Evolutionary conservation across 2,888 invertebrate genomes (phyloP).

Genomic region (Lingula anatina): DNA sequence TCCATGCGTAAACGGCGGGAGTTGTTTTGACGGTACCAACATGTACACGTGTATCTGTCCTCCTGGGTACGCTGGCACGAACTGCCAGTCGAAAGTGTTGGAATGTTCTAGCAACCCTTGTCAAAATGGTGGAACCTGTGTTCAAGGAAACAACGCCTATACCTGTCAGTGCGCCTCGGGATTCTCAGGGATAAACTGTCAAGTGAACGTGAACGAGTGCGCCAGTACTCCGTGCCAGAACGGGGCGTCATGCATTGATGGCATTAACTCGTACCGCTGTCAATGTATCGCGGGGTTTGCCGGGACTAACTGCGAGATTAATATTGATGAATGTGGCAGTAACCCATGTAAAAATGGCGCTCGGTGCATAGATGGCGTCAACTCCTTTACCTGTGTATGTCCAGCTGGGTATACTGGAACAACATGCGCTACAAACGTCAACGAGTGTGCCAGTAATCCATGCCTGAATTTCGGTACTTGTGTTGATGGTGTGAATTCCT

Average conservation of each 20-base stretch:
- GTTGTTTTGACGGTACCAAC: too few relatives aligned
- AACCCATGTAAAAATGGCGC: slow-evolving; percentile 14
- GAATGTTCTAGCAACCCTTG: too few relatives aligned
- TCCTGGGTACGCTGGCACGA: too few relatives aligned
- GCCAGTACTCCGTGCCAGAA: slow-evolving; percentile 56
- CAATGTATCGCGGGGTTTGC: slow-evolving; percentile 31
- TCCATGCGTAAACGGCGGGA: too few relatives aligned
- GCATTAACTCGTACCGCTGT: slow-evolving; percentile 10
- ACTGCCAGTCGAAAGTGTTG: too few relatives aligned
- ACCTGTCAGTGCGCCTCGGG: slow-evolving; percentile 77
- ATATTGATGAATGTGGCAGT: slow-evolving; percentile 7
- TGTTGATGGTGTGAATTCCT: slow-evolving; percentile 10
- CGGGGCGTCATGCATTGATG: slow-evolving; percentile 18
- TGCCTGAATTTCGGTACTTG: slow-evolving; percentile 12
- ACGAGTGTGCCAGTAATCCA: slow-evolving; percentile 10
- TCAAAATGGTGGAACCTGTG: too few relatives aligned
- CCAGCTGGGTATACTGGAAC: slow-evolving; percentile 6
- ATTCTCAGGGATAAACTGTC: slow-evolving; percentile 72
- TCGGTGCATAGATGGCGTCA: slow-evolving; percentile 6
- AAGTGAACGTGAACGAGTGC: slow-evolving; percentile 52
- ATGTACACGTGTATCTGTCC: too few relatives aligned
- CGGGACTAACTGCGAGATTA: slow-evolving; percentile 5
- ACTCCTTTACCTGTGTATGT: slow-evolving; percentile 10
- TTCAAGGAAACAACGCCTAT: too few relatives aligned
- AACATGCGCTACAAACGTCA: slow-evolving; percentile 4